Evolutionary conservation across 2,113 vertebrate genomes (phyloP).

Genomic region (Myxocyprinus asiaticus): DNA sequence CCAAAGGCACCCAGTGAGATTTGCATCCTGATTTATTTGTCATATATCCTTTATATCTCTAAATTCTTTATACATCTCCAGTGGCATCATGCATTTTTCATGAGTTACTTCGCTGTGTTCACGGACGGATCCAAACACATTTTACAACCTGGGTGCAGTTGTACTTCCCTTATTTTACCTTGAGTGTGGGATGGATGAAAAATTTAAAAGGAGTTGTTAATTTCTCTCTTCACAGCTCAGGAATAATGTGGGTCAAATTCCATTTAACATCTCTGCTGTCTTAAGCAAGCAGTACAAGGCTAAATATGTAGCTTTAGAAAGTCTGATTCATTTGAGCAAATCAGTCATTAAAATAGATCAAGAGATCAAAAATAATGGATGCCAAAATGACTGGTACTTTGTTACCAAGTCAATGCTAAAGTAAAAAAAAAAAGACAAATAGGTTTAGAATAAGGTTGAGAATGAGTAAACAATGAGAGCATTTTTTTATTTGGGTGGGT

Average conservation of each 20-base stretch:
- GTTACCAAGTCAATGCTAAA: too few species aligned
- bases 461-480: too few species aligned
- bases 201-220: constrained; percentile 65
- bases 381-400: too few species aligned
- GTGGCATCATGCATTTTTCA: constrained; percentile 77
- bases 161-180: constrained; percentile 66
- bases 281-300: background rate
- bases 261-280: constrained; percentile 41
- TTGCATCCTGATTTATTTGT: constrained; percentile 84
- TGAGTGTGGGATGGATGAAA: constrained; percentile 68
- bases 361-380: too few species aligned
- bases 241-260: constrained; percentile 44
- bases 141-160: constrained; percentile 70
- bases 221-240: constrained; percentile 57
- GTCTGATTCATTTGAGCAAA: too few species aligned
- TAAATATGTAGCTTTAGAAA: background rate
- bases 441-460: too few species aligned
- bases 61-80: constrained; percentile 82
- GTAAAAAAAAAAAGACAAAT: too few species aligned
- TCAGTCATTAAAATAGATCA: too few species aligned
- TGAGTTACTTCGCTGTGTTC: constrained; percentile 70
- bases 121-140: constrained; percentile 73
- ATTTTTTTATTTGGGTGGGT: too few species aligned
- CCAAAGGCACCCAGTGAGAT: constrained; percentile 74
- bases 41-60: constrained; percentile 81